phyloP scores from a whole-genome alignment of 2,113 vertebrate species.

The Triplophysa siluroides region DNA sequence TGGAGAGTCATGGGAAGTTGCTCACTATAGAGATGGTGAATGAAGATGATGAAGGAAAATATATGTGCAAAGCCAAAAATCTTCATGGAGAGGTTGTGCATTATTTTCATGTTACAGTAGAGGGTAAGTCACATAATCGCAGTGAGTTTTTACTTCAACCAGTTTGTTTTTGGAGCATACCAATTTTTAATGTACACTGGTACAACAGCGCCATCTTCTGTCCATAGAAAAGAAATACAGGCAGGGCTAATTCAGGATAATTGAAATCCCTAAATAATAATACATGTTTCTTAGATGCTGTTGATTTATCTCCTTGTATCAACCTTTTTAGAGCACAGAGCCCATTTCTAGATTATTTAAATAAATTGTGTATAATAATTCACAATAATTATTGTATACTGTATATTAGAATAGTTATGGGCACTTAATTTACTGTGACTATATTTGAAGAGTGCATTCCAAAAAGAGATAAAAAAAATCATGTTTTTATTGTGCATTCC shows the following conservation, averaged over 20 bases:
- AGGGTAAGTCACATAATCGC: slow-evolving; percentile 76
- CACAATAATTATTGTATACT: too few relatives aligned
- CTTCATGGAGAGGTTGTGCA: slow-evolving; percentile 73
- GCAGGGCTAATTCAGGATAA: neutral
- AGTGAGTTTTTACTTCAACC: neutral
- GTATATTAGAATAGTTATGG: too few relatives aligned
- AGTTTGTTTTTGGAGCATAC: too few relatives aligned
- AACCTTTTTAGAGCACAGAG: too few relatives aligned
- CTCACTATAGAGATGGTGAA: slow-evolving; percentile 79
- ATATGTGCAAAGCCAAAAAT: slow-evolving; percentile 87
- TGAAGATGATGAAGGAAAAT: slow-evolving; percentile 80
- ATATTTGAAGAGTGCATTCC: too few relatives aligned
- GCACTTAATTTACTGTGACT: too few relatives aligned
- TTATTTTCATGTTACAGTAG: slow-evolving; percentile 81
- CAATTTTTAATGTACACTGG: neutral
- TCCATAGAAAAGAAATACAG: neutral
- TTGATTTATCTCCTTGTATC: too few relatives aligned
- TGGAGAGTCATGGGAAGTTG: slow-evolving; percentile 80
- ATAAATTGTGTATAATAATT: too few relatives aligned
- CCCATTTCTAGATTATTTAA: too few relatives aligned
- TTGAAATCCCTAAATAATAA: neutral
- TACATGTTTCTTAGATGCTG: too few relatives aligned
- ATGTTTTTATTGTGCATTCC: too few relatives aligned
- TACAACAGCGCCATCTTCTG: slow-evolving; percentile 30
- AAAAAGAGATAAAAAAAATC: too few relatives aligned